These are phyloP conservation scores for Polyodon spathula DNA, from an alignment of 2,113 vertebrate genomes.

Conservation along the genomic window DNA sequence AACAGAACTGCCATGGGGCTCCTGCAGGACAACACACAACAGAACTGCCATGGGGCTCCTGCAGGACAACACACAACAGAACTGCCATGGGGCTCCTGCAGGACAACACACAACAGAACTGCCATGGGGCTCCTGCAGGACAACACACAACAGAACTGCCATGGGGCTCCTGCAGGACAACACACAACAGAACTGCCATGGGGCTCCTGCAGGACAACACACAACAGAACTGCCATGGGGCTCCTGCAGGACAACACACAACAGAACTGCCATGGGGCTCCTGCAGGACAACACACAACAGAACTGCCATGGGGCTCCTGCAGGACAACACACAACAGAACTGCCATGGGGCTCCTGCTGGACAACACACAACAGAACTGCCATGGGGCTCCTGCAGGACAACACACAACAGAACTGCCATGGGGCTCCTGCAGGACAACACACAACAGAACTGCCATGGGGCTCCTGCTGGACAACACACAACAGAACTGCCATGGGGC, in stretches of 20 bases:
- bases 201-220: too few species aligned
- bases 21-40: slow-evolving; percentile 30
- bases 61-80: neutral
- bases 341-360: neutral
- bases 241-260: slow-evolving; percentile 43
- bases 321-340: accelerated
- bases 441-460: neutral
- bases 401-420: neutral
- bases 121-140: neutral
- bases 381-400: slow-evolving; percentile 69
- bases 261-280: neutral
- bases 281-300: neutral
- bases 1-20: slow-evolving; percentile 61
- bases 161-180: slow-evolving; percentile 66
- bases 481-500: neutral
- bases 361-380: neutral
- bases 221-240: slow-evolving; percentile 53
- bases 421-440: too few species aligned
- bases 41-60: slow-evolving; percentile 51
- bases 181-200: neutral
- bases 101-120: neutral
- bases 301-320: slow-evolving; percentile 71
- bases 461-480: neutral
- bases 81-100: slow-evolving; percentile 70
- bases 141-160: slow-evolving; percentile 14